Evolutionary conservation across 2,113 vertebrate species (phyloP), one percentile per base, ranked within the genome.

Genomic region (Pao palembangensis): DNA sequence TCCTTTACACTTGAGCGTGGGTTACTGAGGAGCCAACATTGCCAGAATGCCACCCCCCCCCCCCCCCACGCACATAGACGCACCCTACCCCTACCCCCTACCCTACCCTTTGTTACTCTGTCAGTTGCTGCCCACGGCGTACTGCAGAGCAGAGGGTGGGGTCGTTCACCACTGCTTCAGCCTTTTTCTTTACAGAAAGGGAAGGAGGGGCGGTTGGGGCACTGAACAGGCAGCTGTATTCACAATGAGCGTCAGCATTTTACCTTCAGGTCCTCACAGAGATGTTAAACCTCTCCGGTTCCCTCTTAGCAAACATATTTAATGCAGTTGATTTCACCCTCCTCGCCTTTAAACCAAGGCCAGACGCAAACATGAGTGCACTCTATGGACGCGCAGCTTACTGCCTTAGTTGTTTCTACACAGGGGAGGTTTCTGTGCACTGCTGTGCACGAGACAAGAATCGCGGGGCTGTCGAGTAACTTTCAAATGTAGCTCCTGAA

Each of bases 191-290:
- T 28, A 65, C 72, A 68, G 55, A 58, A 71, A 53, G 75, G 81
- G 76, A 76, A 81, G 76, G 82, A 84, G 73, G 61, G 68, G 69
- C 58, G 61, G 74, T 64, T 61, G 74, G 58, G 72, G 69, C 52
- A 78, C 50, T 86, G 64, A 83, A 86, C 64, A 70, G 79, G 69
- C 85, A 89, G 86, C 88, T 86, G 81, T 80, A 87, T 85, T 86
- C 83, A 76, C 81, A 79, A 72, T 76, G 64, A 80, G 66, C 17
- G 51, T 47, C 10, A 18, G 41, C 44, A 76, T 64, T 73, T 80
- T 53, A 83, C 79, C 81, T 81, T 62, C 55, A 50, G 42, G 59
- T 69, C 57, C 79, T 80, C 71, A 62, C 2, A 0, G 61, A 58
- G 58, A 55, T 57, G 72, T 78, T 75, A 83, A 86, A 57, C 16